Evolutionary conservation across 2,113 vertebrate genomes (phyloP).

Genomic region (Protobothrops flavoviridis): DNA sequence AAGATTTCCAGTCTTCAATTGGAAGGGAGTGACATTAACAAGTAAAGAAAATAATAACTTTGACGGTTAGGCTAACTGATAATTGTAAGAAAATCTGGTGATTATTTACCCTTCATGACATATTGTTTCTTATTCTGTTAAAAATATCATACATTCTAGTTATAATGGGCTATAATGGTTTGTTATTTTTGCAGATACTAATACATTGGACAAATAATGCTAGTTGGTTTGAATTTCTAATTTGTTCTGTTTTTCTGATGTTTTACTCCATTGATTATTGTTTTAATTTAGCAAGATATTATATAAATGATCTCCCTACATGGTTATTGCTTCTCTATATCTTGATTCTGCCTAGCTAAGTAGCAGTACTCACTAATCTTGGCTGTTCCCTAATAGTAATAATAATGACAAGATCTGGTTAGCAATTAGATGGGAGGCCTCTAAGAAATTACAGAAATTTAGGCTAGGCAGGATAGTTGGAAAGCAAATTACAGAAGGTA

Average conservation of each 20-base stretch:
- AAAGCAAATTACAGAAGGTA: not conserved
- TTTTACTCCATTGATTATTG: not conserved
- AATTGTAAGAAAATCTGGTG: constrained; percentile 23
- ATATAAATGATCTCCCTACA: not conserved
- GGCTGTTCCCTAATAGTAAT: not conserved
- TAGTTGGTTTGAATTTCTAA: not conserved
- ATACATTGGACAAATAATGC: not conserved
- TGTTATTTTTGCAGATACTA: constrained; percentile 31
- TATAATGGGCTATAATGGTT: constrained; percentile 30
- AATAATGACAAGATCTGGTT: not conserved
- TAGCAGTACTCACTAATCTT: not conserved
- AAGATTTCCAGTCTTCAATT: not conserved
- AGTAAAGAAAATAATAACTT: not conserved
- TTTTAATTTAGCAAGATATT: not conserved
- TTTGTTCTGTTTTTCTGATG: not conserved
- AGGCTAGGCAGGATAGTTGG: not conserved
- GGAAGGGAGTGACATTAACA: not conserved
- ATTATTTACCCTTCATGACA: constrained; percentile 18
- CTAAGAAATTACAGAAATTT: not conserved
- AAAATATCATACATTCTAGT: constrained; percentile 44
- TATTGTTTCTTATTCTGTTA: constrained; percentile 41
- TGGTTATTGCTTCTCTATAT: not conserved
- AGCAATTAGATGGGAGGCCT: not conserved
- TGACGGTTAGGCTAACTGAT: constrained; percentile 15
- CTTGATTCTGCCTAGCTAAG: not conserved